Evolutionary conservation across 2,888 invertebrate genomes (phyloP).

Genomic region (Noctuana brunneofusca): DNA sequence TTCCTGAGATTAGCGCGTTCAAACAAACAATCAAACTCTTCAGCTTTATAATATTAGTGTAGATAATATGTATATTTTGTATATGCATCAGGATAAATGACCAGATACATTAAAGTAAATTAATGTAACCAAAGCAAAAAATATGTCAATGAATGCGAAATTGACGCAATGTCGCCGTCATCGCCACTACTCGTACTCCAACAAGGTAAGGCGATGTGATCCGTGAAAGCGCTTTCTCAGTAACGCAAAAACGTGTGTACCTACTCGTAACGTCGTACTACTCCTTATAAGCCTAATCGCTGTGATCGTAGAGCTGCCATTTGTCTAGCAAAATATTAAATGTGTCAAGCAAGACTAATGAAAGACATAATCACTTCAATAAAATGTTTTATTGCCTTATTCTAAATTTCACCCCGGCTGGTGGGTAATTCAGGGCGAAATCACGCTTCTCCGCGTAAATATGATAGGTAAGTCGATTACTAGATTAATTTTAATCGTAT

Average conservation of each 20-base stretch:
- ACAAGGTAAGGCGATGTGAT: constrained; percentile 34
- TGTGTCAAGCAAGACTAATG: constrained; percentile 9
- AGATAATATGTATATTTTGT: too few relatives aligned
- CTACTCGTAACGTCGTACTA: too few relatives aligned
- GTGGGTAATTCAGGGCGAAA: constrained; percentile 21
- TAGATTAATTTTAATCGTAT: too few relatives aligned
- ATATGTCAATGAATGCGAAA: constrained; percentile 23
- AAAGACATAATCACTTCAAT: constrained; percentile 22
- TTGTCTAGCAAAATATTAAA: constrained; percentile 24
- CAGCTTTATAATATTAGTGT: too few relatives aligned
- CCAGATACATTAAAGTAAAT: too few relatives aligned
- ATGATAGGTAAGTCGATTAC: too few relatives aligned
- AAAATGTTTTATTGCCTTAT: constrained; percentile 20
- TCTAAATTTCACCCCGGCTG: constrained; percentile 22
- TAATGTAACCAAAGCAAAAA: too few relatives aligned
- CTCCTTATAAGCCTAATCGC: constrained; percentile 32
- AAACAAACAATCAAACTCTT: too few relatives aligned
- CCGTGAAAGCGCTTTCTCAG: constrained; percentile 47
- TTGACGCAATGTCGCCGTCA: constrained; percentile 36
- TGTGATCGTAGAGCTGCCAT: constrained; percentile 31
- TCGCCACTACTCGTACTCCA: not conserved
- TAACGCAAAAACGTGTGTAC: constrained; percentile 45
- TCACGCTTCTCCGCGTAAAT: too few relatives aligned
- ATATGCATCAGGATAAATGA: too few relatives aligned
- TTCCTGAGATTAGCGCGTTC: too few relatives aligned